A percentile compares a stretch with the other conserved stretches of the same genome.
These are phyloP conservation scores for Neodiprion fabricii DNA, from an alignment of 1,140 invertebrate genomes.

Conservation along the genomic window DNA sequence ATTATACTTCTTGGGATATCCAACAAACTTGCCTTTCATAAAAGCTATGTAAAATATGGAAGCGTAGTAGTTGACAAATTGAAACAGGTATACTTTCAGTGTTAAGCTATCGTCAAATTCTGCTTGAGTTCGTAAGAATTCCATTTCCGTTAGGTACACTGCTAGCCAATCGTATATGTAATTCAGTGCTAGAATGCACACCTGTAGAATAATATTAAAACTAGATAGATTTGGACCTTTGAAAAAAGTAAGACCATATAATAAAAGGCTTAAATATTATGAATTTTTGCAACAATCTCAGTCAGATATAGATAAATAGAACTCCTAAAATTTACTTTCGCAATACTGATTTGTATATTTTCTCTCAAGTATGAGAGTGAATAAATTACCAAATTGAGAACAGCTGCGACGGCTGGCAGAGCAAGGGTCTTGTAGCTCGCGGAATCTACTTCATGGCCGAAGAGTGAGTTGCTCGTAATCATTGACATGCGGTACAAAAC, in stretches of 20 bases:
- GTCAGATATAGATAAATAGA: not conserved
- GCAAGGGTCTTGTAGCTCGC: constrained; percentile 71
- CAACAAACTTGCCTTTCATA: constrained; percentile 82
- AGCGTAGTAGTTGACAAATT: constrained; percentile 88
- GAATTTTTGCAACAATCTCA: not conserved
- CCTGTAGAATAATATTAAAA: constrained; percentile 1
- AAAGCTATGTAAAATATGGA: constrained; percentile 89
- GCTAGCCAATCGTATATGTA: constrained; percentile 62
- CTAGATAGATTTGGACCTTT: not conserved
- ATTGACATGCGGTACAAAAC: constrained; percentile 74
- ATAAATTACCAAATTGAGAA: constrained; percentile 76
- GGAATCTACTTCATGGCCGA: constrained; percentile 60
- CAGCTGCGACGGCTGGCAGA: constrained; percentile 70
- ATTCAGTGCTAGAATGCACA: constrained; percentile 63
- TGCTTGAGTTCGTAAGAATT: constrained; percentile 83
- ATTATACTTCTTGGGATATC: constrained; percentile 79
- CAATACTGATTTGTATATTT: constrained; percentile 56
- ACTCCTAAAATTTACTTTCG: no score
- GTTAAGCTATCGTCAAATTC: constrained; percentile 86
- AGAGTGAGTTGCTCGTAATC: constrained; percentile 67
- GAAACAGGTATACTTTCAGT: constrained; percentile 87
- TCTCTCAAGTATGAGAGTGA: constrained; percentile 66
- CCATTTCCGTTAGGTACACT: constrained; percentile 72
- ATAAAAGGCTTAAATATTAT: not conserved
- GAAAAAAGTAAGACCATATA: not conserved